Base-by-base conservation (phyloP, 1,140 invertebrate species). In the Callitettix versicolor region DNA sequence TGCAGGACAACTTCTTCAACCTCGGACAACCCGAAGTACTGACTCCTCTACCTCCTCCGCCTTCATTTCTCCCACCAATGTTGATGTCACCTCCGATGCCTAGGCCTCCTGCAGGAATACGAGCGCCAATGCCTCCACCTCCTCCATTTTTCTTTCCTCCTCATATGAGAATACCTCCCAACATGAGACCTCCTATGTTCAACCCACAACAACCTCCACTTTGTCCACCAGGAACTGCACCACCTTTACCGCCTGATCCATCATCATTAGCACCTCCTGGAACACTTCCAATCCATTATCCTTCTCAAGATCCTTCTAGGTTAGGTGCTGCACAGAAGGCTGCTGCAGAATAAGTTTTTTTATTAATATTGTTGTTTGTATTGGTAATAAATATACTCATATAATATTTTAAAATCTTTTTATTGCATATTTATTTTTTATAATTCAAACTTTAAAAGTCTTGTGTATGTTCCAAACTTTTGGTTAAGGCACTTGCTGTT, bases 261-360 rank as follows among this genome's bases (percentile, higher is more conserved):
- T 68, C 75, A 20, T 66, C 72, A 6, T 69, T 75, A 3, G 74
- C 76, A 52, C 73, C 75, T 43, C 70, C 75, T 30, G 73, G 75
- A 48, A 75, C 75, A n/a, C 55, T 47, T 34, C 52, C 58, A 30
- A 82, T 95, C 40, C 91, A 95, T 69, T 97, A 97, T 76, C 92
- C 92, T 1, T 94, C 90, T 65, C 92, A 95, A 67, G 92, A 97
- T 78, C 92, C 92, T 6, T 83, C 84, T 17, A 78, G 92, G 55
- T 82, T 96, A 75, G 92, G 93, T 0, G 79, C 84, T 0, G 76
- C 77, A 24, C 77, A 79, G n/a, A 55, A 55, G 22, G 47, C 6
- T 20, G 14, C 33, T 24, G 30, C 24, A 42, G 24, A 38, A 26
- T 52, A n/a, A 30, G 26, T 4, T 9, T 4, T 30, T 30, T 4